Conservation (phyloP, 2,113 vertebrate genomes). For the Pithys albifrons region DNA sequence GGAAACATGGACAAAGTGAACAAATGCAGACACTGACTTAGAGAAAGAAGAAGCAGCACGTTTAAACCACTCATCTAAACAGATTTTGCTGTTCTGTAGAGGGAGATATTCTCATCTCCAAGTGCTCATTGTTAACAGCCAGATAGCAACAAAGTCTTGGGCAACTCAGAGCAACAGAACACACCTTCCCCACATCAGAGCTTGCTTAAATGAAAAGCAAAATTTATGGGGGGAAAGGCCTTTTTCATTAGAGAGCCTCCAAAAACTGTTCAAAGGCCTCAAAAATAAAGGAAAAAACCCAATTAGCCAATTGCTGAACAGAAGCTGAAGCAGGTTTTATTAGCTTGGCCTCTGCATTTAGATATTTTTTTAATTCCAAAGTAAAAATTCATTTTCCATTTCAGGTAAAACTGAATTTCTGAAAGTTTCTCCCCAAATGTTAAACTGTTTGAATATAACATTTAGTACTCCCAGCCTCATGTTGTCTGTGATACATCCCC, state of each 20-base stretch:
- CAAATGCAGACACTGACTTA: neutral
- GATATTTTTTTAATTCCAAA: neutral
- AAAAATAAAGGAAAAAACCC: neutral
- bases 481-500: neutral
- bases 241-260: neutral
- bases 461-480: neutral
- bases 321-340: neutral
- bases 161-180: neutral
- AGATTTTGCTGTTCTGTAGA: neutral
- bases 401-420: neutral
- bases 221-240: fast-evolving
- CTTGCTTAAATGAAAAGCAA: neutral
- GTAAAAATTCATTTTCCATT: neutral
- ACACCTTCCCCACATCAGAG: neutral
- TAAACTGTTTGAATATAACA: neutral
- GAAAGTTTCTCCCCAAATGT: neutral
- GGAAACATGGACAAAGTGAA: neutral
- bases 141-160: neutral
- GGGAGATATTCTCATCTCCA: neutral
- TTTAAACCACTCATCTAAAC: neutral
- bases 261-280: neutral
- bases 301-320: fast-evolving
- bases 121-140: neutral
- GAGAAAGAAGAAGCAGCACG: neutral
- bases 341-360: neutral